Base-by-base conservation (phyloP, 2,113 vertebrate species). In the Elaphurus davidianus region DNA sequence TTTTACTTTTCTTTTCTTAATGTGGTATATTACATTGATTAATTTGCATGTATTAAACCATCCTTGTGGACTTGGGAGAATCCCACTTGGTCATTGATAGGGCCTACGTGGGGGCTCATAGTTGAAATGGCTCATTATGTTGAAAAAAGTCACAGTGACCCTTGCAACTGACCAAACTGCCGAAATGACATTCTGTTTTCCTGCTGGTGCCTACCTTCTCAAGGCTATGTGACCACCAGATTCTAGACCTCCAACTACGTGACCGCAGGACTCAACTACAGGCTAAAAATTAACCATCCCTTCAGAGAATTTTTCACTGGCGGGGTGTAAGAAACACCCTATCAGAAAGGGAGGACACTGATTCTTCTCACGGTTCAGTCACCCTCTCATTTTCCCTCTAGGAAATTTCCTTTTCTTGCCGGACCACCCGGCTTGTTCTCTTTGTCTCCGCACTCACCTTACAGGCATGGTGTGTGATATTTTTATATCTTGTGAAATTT, bases 101-200 rank as follows among this genome's bases (percentile, higher is more conserved):
- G 9, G 2, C n/a, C n/a, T 40, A 23, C 5, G 0, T 74, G 19
- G n/a, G n/a, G 19, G 67, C 21, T 40, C 0, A 6, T 40, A 40
- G 67, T 40, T 74, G n/a, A 23, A 40, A 40, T 74, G 36, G 10
- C 67, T 23, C 2, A 0, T 74, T 74, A 23, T 40, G 36, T 74
- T 74, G 67, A 74, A 74, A 23, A 71, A 74, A 74, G 10, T 74
- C 36, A 74, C 67, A 40, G 67, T 12, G 67, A 74, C 19, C n/a
- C 36, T 74, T 74, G 67, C 19, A 74, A 40, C n/a, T 74, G 67
- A 6, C n/a, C 67, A 23, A 40, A 71, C 19, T 71, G n/a, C 19
- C n/a, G 19, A 23, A 40, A 40, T 1, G 19, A 21, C 19, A 36
- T 40, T 71, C 67, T 71, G 0, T 71, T 40, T 71, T 40, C n/a